A percentile compares a stretch with the other conserved stretches of the same genome.
Conservation (phyloP, 1,140 invertebrate species). For the Drosophila ironensis region DNA sequence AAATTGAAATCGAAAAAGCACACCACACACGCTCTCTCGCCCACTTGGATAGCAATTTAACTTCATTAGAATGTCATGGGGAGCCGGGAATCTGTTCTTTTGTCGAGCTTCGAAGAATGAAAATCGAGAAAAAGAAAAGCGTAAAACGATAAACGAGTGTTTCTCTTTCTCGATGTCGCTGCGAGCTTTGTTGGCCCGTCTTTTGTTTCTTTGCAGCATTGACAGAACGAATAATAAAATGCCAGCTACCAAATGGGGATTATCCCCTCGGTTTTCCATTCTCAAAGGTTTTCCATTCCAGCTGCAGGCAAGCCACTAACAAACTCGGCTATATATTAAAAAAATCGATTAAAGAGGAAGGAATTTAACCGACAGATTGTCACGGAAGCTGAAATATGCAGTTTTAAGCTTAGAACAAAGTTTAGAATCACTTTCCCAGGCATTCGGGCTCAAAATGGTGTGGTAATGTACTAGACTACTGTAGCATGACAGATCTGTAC, state of each 20-base stretch:
- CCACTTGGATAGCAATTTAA: slow-evolving; percentile 44
- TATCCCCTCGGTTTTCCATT: too few relatives aligned
- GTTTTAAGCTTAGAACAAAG: too few relatives aligned
- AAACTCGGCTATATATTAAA: too few relatives aligned
- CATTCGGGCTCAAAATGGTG: too few relatives aligned
- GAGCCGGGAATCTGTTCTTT: slow-evolving; percentile 16
- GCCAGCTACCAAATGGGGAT: slow-evolving; percentile 1
- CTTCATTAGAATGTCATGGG: slow-evolving; percentile 60
- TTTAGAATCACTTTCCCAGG: too few relatives aligned
- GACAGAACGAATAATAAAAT: background rate
- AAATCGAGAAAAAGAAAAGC: slow-evolving; percentile 3
- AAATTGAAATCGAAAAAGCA: slow-evolving; percentile 13
- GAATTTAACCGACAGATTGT: too few relatives aligned
- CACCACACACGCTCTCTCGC: slow-evolving; percentile 2
- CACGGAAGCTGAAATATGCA: too few relatives aligned
- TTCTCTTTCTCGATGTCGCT: background rate
- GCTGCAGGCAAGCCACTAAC: too few relatives aligned
- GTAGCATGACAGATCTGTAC: too few relatives aligned
- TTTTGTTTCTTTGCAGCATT: background rate
- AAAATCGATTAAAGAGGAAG: too few relatives aligned
- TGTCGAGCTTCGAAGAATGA: background rate
- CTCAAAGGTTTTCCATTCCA: too few relatives aligned
- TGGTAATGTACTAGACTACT: too few relatives aligned
- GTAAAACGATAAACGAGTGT: slow-evolving; percentile 12
- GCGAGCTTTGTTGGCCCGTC: background rate